phyloP scores from a whole-genome alignment of 2,113 vertebrate genomes.

The Ctenodactylus gundi region DNA sequence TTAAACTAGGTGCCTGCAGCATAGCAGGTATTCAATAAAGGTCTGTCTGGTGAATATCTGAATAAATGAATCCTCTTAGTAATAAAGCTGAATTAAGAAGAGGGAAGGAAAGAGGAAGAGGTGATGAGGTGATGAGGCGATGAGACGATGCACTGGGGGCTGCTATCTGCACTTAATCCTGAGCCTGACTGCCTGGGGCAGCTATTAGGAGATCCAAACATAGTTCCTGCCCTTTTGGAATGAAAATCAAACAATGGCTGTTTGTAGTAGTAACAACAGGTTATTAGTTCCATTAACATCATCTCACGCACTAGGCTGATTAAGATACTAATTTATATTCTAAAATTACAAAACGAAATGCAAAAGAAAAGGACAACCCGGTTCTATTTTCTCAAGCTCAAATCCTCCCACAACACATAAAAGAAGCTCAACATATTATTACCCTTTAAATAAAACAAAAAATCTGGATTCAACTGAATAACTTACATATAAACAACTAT shows the following conservation, averaged over 20 bases:
- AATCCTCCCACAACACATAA: slow-evolving; percentile 30
- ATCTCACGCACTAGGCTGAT: slow-evolving; percentile 43
- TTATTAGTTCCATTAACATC: slow-evolving; percentile 58
- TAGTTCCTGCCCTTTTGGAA: slow-evolving; percentile 42
- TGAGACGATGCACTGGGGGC: neutral
- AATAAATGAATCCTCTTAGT: neutral
- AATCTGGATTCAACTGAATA: slow-evolving; percentile 19
- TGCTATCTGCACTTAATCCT: slow-evolving; percentile 41
- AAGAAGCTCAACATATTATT: slow-evolving; percentile 58
- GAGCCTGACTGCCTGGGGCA: slow-evolving; percentile 17
- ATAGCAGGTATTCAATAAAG: neutral
- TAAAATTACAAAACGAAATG: slow-evolving; percentile 65
- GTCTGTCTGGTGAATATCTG: neutral
- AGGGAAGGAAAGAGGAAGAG: slow-evolving; percentile 2
- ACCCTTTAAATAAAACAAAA: slow-evolving; percentile 64
- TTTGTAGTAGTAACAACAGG: slow-evolving; percentile 53
- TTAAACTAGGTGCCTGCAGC: neutral
- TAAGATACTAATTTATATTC: slow-evolving; percentile 61
- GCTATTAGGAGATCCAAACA: slow-evolving; percentile 47
- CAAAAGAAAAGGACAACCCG: slow-evolving; percentile 47
- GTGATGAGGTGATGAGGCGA: too few relatives aligned
- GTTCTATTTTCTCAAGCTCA: slow-evolving; percentile 52
- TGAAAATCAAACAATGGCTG: slow-evolving; percentile 20
- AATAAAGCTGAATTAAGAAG: neutral
- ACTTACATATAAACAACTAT: slow-evolving; percentile 34